These are phyloP conservation scores for Stenoptilia bipunctidactyla DNA, from an alignment of 2,888 invertebrate species.

Conservation along the genomic window DNA sequence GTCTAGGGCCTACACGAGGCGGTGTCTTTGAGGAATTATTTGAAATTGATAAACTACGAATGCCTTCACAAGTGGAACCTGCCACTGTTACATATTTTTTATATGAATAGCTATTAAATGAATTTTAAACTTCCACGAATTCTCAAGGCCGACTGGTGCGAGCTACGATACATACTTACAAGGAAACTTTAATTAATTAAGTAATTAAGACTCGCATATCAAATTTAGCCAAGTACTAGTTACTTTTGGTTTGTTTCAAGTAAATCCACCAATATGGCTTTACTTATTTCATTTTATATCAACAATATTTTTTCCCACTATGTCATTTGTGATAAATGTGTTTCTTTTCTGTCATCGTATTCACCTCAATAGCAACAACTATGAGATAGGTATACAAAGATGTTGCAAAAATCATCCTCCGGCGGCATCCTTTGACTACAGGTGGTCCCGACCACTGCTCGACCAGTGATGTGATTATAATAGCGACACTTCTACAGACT, in stretches of 20 bases:
- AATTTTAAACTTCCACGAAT: background rate
- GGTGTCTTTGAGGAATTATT: slow-evolving; percentile 64
- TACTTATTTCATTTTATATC: too few relatives aligned
- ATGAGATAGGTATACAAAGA: slow-evolving; percentile 37
- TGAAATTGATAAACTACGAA: slow-evolving; percentile 66
- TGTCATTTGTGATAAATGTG: slow-evolving; percentile 3
- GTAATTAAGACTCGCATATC: slow-evolving; percentile 10
- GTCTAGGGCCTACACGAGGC: slow-evolving; percentile 51
- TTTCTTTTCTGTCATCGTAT: slow-evolving; percentile 28
- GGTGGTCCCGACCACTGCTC: slow-evolving; percentile 41
- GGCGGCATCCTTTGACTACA: slow-evolving; percentile 63
- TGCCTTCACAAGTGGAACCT: slow-evolving; percentile 58
- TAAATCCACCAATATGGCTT: too few relatives aligned
- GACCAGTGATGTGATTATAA: slow-evolving; percentile 60
- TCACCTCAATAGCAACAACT: slow-evolving; percentile 39
- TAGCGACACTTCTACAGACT: slow-evolving; percentile 55
- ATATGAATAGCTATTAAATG: background rate
- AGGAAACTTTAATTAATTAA: slow-evolving; percentile 5
- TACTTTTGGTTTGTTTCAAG: too few relatives aligned
- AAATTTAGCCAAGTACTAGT: too few relatives aligned
- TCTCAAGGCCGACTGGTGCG: too few relatives aligned
- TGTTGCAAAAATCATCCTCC: slow-evolving; percentile 56
- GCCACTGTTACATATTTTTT: slow-evolving; percentile 57
- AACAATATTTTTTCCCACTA: too few relatives aligned
- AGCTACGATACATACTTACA: too few relatives aligned